phyloP scores from a whole-genome alignment of 2,113 vertebrate species.

The Reinhardtius hippoglossoides region DNA sequence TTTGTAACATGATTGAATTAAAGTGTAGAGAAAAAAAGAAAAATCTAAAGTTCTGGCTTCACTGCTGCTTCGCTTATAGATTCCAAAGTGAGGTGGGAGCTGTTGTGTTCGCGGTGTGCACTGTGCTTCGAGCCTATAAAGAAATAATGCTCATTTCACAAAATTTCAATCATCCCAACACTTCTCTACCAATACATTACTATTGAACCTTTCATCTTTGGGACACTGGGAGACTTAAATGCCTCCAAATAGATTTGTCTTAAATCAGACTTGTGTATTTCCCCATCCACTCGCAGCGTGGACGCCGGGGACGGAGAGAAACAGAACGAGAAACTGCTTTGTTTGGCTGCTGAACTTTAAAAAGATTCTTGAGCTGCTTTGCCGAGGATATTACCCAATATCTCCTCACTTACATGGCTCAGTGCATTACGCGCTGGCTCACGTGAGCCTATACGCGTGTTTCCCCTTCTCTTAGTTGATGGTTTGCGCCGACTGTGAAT shows the following conservation, averaged over 20 bases:
- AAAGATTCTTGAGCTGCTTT: slow-evolving; percentile 57
- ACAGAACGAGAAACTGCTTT: slow-evolving; percentile 54
- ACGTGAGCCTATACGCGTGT: neutral
- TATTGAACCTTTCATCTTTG: slow-evolving; percentile 38
- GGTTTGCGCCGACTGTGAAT: slow-evolving; percentile 42
- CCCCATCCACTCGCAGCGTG: slow-evolving; percentile 30
- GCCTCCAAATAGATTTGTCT: slow-evolving; percentile 57
- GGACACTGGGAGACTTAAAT: slow-evolving; percentile 49
- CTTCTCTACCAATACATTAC: slow-evolving; percentile 23
- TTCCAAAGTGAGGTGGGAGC: slow-evolving; percentile 2
- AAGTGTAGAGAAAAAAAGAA: neutral
- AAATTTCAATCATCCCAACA: slow-evolving; percentile 37
- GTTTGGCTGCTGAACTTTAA: slow-evolving; percentile 51
- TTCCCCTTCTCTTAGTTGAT: slow-evolving; percentile 31
- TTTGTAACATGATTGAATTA: neutral
- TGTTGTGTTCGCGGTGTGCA: neutral
- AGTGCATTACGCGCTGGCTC: slow-evolving; percentile 31
- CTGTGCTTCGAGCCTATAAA: slow-evolving; percentile 17
- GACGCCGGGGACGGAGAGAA: slow-evolving; percentile 33
- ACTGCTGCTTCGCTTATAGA: neutral
- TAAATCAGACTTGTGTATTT: slow-evolving; percentile 62
- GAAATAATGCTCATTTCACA: slow-evolving; percentile 41
- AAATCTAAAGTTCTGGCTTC: neutral
- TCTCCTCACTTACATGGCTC: slow-evolving; percentile 44
- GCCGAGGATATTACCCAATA: slow-evolving; percentile 54